Conservation (phyloP, 2,888 invertebrate species). For the Lysandra coridon region DNA sequence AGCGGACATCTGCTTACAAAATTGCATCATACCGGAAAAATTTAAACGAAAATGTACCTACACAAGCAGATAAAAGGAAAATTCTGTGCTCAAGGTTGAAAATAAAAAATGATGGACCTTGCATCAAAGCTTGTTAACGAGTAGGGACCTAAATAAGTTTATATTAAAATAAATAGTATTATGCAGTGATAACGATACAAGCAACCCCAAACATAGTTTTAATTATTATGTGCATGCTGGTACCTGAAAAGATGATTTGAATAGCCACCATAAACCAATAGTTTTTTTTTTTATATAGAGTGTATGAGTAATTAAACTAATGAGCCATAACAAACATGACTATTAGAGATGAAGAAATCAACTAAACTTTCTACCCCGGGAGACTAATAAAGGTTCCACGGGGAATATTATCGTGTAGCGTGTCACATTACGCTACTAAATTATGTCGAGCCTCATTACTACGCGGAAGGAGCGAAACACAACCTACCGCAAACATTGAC, state of each 20-base stretch:
- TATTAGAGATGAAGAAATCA: background rate
- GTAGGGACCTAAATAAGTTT: too few species aligned
- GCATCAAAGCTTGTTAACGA: too few species aligned
- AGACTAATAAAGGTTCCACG: background rate
- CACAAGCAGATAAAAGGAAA: background rate
- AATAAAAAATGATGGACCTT: background rate
- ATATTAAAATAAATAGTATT: too few species aligned
- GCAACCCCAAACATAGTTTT: too few species aligned
- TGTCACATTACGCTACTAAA: conserved; percentile 2
- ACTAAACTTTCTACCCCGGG: background rate
- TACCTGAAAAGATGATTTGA: background rate
- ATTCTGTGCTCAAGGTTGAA: background rate
- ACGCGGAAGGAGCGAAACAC: conserved; percentile 65
- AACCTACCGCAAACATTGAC: conserved; percentile 73
- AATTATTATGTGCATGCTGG: too few species aligned
- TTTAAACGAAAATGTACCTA: background rate
- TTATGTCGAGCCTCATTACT: conserved; percentile 26
- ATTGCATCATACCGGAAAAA: background rate
- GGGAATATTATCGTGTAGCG: background rate
- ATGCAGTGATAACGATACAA: too few species aligned
- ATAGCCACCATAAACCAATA: too few species aligned
- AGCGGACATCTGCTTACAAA: too few species aligned
- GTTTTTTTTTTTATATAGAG: too few species aligned
- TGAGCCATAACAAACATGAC: background rate
- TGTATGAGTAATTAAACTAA: background rate